Evolutionary conservation across 2,888 invertebrate genomes (phyloP), one percentile per base, ranked within the genome.

Genomic region (Lutraria lutraria): DNA sequence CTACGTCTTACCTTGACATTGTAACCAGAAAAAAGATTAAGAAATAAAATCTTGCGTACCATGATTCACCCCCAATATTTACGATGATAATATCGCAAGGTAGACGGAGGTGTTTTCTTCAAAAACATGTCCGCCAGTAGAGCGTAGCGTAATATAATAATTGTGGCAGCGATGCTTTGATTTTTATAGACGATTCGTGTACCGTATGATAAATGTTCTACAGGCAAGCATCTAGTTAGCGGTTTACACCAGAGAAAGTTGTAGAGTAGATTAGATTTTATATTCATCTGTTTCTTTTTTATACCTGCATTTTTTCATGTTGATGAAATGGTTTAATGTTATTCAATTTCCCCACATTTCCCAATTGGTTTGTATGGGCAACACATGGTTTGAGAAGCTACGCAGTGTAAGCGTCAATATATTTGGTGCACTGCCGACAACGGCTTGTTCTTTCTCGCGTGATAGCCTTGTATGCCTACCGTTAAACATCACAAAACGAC

Each of bases 11-110:
- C 84, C 84, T 84, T 84, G 84, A 54, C 34, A 72, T 43, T 84
- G 72, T 34, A 76, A 6, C 31, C 16, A 54, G 54, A 76, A 76
- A 76, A 76, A 76, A 76, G 76, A 84, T 84, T 29, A 31, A 76
- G 76, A 34, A 25, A 54, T 29, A 76, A 76, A 84, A 84, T 52
- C 8, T 54, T 54, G 72, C 84, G 76, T 76, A 76, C 84, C 52
- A 72, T 83, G 83, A 83, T 25, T 83, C 83, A 83, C 43, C 83
- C 52, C n/a, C 25, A 83, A 72, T 72, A 52, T 83, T 81, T 68
- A 72, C 83, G 63, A 83, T 25, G 83, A 83, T 83, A 21, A 29
- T n/a, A 83, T 34, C 68, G 68, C 10, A 53, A n/a, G 43, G 34
- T 29, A 52, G 10, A 13, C 13, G 83, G n/a, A 43, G 52, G 31